A percentile compares a stretch with the other conserved stretches of the same genome.
These are phyloP conservation scores for Tachypleus tridentatus DNA, from an alignment of 1,140 invertebrate species.

Conservation along the genomic window DNA sequence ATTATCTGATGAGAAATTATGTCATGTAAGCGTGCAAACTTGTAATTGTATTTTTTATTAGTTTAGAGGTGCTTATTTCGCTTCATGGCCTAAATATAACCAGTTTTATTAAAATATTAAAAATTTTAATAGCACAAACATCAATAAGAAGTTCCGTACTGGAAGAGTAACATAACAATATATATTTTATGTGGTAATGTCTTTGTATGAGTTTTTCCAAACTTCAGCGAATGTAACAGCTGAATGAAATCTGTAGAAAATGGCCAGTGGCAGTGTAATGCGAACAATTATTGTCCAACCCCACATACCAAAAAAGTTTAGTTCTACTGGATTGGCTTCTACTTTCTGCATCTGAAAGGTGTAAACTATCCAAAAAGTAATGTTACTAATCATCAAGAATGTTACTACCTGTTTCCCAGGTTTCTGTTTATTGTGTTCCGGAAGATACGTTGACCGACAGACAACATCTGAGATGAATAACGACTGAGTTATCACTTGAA, in stretches of 20 bases:
- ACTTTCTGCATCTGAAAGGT: constrained; percentile 93
- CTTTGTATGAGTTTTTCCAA: constrained; percentile 94
- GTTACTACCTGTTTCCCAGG: constrained; percentile 90
- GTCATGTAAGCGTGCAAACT: too few relatives aligned
- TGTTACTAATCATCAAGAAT: constrained; percentile 85
- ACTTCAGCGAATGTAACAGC: constrained; percentile 93
- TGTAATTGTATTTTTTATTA: too few relatives aligned
- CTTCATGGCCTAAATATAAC: too few relatives aligned
- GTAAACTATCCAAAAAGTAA: constrained; percentile 90
- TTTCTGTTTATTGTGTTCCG: constrained; percentile 82
- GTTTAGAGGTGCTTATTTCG: too few relatives aligned
- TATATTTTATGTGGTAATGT: constrained; percentile 9
- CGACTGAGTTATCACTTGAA: constrained; percentile 77
- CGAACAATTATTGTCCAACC: constrained; percentile 90
- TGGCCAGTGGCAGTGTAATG: constrained; percentile 83
- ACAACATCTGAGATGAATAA: constrained; percentile 91
- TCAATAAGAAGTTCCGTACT: too few relatives aligned
- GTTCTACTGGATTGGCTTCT: constrained; percentile 74
- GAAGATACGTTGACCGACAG: constrained; percentile 71
- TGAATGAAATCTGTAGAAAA: constrained; percentile 85
- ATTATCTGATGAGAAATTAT: too few relatives aligned
- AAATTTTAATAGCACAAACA: too few relatives aligned
- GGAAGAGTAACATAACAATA: too few relatives aligned
- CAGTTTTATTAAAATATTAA: too few relatives aligned
- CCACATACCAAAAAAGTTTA: constrained; percentile 85